Evolutionary conservation across 2,888 invertebrate species (phyloP).

Genomic region (Scaptomyza caliginosa): DNA sequence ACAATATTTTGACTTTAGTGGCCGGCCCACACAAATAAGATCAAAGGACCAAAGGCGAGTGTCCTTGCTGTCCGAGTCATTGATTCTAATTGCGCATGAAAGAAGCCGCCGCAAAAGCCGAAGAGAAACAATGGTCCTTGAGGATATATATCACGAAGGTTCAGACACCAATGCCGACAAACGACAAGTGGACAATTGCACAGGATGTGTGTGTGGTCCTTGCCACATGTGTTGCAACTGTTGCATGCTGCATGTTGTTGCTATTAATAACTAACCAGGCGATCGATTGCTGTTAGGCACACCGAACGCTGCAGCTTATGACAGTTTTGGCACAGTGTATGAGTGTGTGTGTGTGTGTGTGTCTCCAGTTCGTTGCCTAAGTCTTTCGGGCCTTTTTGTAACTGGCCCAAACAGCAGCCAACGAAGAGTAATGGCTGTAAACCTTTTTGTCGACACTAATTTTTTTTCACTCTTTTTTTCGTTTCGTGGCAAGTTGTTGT

Average conservation of each 20-base stretch:
- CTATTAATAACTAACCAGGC: slow-evolving; percentile 72
- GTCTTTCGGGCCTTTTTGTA: slow-evolving; percentile 68
- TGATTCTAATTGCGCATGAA: slow-evolving; percentile 73
- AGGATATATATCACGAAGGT: slow-evolving; percentile 55
- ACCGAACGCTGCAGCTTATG: slow-evolving; percentile 59
- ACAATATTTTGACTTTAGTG: slow-evolving; percentile 70
- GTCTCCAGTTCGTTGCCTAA: slow-evolving; percentile 68
- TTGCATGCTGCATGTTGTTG: slow-evolving; percentile 36
- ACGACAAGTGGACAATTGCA: slow-evolving; percentile 52
- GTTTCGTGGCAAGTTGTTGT: slow-evolving; percentile 18
- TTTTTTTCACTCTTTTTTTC: slow-evolving; percentile 61
- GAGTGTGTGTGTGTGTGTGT: slow-evolving; percentile 24
- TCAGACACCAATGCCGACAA: slow-evolving; percentile 46
- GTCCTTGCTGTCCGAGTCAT: slow-evolving; percentile 64
- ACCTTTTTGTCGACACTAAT: slow-evolving; percentile 84
- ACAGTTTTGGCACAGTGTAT: slow-evolving; percentile 73
- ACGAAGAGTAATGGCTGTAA: slow-evolving; percentile 82
- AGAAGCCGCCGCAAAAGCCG: slow-evolving; percentile 48
- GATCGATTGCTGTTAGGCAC: slow-evolving; percentile 76
- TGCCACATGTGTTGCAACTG: slow-evolving; percentile 12
- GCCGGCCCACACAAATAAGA: slow-evolving; percentile 51
- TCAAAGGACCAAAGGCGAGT: slow-evolving; percentile 51
- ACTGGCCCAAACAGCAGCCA: slow-evolving; percentile 61
- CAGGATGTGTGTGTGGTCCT: slow-evolving; percentile 56
- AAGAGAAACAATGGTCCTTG: slow-evolving; percentile 42